Conservation (phyloP, 2,797 vertebrate genomes). For the Syngnathus acus region DNA sequence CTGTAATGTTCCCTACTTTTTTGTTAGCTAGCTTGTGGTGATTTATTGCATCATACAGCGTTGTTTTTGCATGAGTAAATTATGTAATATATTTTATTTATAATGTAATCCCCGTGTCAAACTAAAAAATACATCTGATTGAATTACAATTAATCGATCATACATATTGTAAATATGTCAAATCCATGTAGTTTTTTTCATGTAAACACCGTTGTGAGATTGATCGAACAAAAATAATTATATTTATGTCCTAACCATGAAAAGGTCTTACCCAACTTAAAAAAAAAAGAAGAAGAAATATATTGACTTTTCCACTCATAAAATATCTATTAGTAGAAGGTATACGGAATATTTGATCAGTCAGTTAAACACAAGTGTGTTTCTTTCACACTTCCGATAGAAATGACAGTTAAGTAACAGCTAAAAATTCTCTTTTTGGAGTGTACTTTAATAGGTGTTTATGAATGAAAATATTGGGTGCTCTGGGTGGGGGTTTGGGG, state of each 20-base stretch:
- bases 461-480: conserved; percentile 46
- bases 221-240: too few species aligned
- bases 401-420: too few species aligned
- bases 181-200: not conserved
- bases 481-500: conserved; percentile 12
- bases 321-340: not conserved
- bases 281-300: not conserved
- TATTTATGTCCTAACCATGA: too few species aligned
- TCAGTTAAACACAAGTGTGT: too few species aligned
- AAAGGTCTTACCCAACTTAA: not conserved
- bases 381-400: too few species aligned
- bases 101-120: too few species aligned
- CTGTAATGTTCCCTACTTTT: too few species aligned
- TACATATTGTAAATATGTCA: not conserved
- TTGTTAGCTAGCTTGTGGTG: not conserved
- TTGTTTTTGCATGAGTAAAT: not conserved
- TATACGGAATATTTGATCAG: not conserved
- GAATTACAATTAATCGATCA: not conserved
- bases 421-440: too few species aligned
- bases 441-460: conserved; percentile 12
- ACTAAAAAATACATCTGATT: not conserved
- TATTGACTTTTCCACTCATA: not conserved
- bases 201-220: too few species aligned
- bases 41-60: not conserved
- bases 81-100: too few species aligned